Base-by-base conservation (phyloP, 1,140 invertebrate species). In the Caenorhabditis tropicalis region DNA sequence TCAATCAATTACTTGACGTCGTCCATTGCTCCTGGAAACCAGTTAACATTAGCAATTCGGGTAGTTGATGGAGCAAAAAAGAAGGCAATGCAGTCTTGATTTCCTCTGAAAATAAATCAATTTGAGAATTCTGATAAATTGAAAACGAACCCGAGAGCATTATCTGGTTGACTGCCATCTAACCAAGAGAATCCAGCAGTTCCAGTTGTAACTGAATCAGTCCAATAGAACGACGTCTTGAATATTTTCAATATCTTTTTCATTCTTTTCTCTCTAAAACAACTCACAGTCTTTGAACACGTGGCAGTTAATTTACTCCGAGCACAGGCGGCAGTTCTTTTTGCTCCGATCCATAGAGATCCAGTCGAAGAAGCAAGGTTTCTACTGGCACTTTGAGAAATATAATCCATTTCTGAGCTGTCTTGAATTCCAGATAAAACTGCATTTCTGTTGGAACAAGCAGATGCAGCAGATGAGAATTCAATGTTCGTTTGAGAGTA, bases 11-110 rank as follows among this genome's bases (percentile, higher is more conserved):
- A 56, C 53, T 56, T 56, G 2, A 56, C 21, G 27, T 56, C 53
- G 15, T 56, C 53, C 53, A 56, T 27, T 56, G 53, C 53, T 27
- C 53, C 53, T n/a, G 53, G 53, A n/a, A 56, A 56, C 53, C 53
- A 56, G 15, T 56, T 56, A 15, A 56, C 53, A 27, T 9, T 24
- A 9, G 53, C 53, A 56, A 56, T 56, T 16, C 16, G 7, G 10
- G 53, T 56, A 2, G 24, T 56, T 16, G 53, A 56, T 56, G 21
- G 21, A 9, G 53, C 53, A 24, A 56, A 56, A 24, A 56, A 56
- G 53, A 56, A 56, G 5, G 24, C 21, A 56, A 56, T 24, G 27
- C 53, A 56, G 15, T 56, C 24, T 56, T 56, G 53, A n/a, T 56
- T 56, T 56, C 53, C 53, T 27, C 53, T 56, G 53, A 27, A 56